phyloP scores from a whole-genome alignment of 2,113 vertebrate genomes.

The Callithrix jacchus region DNA sequence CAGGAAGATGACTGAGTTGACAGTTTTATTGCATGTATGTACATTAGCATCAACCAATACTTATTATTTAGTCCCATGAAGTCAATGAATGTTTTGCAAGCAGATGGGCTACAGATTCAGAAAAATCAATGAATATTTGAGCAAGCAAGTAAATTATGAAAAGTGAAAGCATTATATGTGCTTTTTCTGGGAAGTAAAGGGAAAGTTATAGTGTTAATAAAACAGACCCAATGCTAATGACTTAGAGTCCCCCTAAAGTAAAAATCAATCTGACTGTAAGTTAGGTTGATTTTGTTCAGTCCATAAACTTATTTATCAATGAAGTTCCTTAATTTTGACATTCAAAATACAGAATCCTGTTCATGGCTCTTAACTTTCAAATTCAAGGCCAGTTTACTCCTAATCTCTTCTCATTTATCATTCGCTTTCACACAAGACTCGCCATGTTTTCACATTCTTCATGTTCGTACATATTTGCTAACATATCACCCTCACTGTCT shows the following conservation, averaged over 20 bases:
- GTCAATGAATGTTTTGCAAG: slow-evolving; percentile 69
- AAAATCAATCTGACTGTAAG: slow-evolving; percentile 39
- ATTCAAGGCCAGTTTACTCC: slow-evolving; percentile 55
- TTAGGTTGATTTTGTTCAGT: slow-evolving; percentile 43
- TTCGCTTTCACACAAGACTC: slow-evolving; percentile 17
- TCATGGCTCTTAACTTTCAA: slow-evolving; percentile 7
- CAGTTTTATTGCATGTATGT: slow-evolving; percentile 70
- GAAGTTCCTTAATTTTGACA: slow-evolving; percentile 55
- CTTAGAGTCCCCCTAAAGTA: not conserved
- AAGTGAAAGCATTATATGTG: slow-evolving; percentile 59
- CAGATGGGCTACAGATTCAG: slow-evolving; percentile 65
- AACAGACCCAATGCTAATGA: slow-evolving; percentile 42
- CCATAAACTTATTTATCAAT: slow-evolving; percentile 47
- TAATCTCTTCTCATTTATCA: slow-evolving; percentile 44
- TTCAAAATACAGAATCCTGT: slow-evolving; percentile 22
- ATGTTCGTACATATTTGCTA: not conserved
- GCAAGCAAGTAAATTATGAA: slow-evolving; percentile 69
- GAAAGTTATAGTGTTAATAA: slow-evolving; percentile 58
- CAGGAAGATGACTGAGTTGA: slow-evolving; percentile 54
- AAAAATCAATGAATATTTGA: slow-evolving; percentile 76
- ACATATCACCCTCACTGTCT: not conserved
- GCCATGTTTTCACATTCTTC: not conserved
- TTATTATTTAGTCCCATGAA: slow-evolving; percentile 62
- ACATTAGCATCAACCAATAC: slow-evolving; percentile 72
- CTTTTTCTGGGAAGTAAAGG: slow-evolving; percentile 71